phyloP scores from a whole-genome alignment of 1,140 invertebrate genomes.

The Ceratoteleas bidentatus region DNA sequence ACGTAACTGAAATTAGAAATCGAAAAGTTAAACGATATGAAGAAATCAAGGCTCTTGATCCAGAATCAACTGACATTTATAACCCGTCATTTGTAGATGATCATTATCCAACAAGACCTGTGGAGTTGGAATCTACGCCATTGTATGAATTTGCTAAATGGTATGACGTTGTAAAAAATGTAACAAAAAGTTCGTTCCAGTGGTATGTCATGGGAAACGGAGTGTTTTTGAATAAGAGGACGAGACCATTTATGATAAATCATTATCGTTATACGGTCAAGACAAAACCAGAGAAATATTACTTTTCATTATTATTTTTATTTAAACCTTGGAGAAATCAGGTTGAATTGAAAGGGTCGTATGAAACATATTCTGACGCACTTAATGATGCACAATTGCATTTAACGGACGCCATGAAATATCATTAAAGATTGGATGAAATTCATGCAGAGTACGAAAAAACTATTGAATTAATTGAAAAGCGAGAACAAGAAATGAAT shows the following conservation, averaged over 20 bases:
- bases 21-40: slow-evolving; percentile 65
- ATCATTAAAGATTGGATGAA: slow-evolving; percentile 61
- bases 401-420: slow-evolving; percentile 50
- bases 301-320: slow-evolving; percentile 63
- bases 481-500: slow-evolving; percentile 34
- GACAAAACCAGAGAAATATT: slow-evolving; percentile 67
- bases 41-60: slow-evolving; percentile 58
- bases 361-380: slow-evolving; percentile 57
- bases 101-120: slow-evolving; percentile 8
- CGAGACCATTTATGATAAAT: slow-evolving; percentile 44
- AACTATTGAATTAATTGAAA: slow-evolving; percentile 43
- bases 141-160: slow-evolving; percentile 6
- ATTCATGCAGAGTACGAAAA: slow-evolving; percentile 50
- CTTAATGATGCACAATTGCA: slow-evolving; percentile 35
- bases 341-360: not conserved
- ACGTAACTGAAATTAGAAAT: slow-evolving; percentile 68
- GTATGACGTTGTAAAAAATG: not conserved
- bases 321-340: slow-evolving; percentile 63
- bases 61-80: slow-evolving; percentile 22
- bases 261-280: slow-evolving; percentile 54
- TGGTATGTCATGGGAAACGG: not conserved
- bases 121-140: not conserved
- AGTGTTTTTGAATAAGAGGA: slow-evolving; percentile 3
- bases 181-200: not conserved
- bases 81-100: slow-evolving; percentile 7